Evolutionary conservation across 2,797 vertebrate species (phyloP).

Genomic region (Anolis apletophallus): DNA sequence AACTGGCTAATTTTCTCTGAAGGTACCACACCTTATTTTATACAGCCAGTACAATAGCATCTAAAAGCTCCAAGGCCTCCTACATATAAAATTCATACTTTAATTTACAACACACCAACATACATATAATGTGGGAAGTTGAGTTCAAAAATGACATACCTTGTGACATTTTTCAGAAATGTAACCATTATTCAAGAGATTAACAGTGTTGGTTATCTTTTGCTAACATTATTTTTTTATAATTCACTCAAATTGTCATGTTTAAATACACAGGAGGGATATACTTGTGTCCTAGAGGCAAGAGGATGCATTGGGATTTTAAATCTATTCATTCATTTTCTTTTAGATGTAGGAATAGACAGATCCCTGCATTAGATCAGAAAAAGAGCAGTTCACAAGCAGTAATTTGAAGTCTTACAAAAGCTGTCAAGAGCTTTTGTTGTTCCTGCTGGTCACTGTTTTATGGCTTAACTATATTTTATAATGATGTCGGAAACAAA

Average conservation of each 20-base stretch:
- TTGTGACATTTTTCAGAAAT: background rate
- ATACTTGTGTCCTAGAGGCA: background rate
- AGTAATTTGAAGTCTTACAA: background rate
- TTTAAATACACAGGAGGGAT: background rate
- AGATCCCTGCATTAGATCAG: background rate
- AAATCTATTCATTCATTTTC: background rate
- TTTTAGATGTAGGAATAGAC: background rate
- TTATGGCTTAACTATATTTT: background rate
- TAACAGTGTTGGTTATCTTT: background rate
- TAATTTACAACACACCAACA: constrained; percentile 19
- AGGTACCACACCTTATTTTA: background rate
- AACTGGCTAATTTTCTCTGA: background rate
- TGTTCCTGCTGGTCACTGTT: background rate
- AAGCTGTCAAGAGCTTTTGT: background rate
- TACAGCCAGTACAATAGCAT: constrained; percentile 35
- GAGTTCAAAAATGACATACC: background rate
- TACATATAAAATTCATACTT: background rate
- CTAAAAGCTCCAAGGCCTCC: constrained; percentile 14
- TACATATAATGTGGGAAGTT: constrained; percentile 3
- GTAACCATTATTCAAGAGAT: background rate
- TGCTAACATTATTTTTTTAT: background rate
- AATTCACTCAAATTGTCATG: background rate
- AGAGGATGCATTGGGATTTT: background rate
- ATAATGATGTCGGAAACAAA: background rate
- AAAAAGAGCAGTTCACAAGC: background rate